Evolutionary conservation across 2,888 invertebrate genomes (phyloP).

Genomic region (Acleris holmiana): DNA sequence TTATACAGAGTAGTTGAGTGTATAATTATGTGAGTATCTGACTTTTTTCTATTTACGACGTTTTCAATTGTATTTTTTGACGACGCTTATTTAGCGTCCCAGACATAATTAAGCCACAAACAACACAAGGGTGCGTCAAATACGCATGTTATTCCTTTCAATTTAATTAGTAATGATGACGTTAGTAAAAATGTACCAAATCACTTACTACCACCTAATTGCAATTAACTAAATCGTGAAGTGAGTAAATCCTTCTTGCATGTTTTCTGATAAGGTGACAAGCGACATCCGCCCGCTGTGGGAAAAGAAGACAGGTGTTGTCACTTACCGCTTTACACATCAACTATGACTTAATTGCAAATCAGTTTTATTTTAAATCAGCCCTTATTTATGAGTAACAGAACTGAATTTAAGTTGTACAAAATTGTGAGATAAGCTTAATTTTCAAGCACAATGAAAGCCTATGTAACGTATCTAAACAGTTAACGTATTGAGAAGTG

Average conservation of each 20-base stretch:
- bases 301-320: constrained; percentile 80
- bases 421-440: constrained; percentile 38
- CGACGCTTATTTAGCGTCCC: too few relatives aligned
- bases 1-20: too few relatives aligned
- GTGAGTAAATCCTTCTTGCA: constrained; percentile 47
- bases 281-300: constrained; percentile 75
- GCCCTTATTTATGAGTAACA: constrained; percentile 33
- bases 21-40: too few relatives aligned
- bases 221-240: constrained; percentile 27
- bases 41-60: too few relatives aligned
- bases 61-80: too few relatives aligned
- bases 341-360: constrained; percentile 55
- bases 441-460: constrained; percentile 56
- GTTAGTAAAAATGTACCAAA: too few relatives aligned
- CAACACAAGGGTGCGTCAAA: too few relatives aligned
- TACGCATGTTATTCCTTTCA: too few relatives aligned
- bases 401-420: constrained; percentile 10
- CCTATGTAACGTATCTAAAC: constrained; percentile 63
- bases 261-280: constrained; percentile 73
- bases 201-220: constrained; percentile 5
- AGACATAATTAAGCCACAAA: too few relatives aligned
- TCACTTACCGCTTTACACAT: constrained; percentile 65
- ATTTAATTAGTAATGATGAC: too few relatives aligned
- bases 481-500: constrained; percentile 59
- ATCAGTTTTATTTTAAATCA: constrained; percentile 30